Evolutionary conservation across 2,797 vertebrate genomes (phyloP).

Genomic region (Anguilla obscura): DNA sequence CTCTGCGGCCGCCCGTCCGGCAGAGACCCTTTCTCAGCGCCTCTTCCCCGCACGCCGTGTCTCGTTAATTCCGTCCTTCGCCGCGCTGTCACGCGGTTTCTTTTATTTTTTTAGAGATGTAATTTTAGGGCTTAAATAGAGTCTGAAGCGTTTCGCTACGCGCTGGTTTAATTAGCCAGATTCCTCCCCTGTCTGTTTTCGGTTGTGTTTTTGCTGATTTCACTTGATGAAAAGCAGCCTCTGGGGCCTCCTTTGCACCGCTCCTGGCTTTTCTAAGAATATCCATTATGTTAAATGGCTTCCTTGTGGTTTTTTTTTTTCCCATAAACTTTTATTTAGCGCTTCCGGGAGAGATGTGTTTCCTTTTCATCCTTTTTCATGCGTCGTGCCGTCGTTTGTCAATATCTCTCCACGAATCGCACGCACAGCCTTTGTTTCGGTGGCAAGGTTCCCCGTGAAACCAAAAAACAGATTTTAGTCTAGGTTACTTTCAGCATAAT

Average conservation of each 20-base stretch:
- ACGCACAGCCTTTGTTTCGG: not conserved
- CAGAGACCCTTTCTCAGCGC: not conserved
- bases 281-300: not conserved
- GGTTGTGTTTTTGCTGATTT: too few species aligned
- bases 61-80: not conserved
- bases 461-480: not conserved
- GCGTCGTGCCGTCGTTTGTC: not conserved
- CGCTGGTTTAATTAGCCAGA: not conserved
- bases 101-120: not conserved
- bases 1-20: not conserved
- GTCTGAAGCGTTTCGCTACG: not conserved
- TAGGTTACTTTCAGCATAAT: too few species aligned
- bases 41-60: not conserved
- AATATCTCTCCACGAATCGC: not conserved
- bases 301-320: not conserved
- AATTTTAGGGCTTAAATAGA: not conserved
- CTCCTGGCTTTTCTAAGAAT: not conserved
- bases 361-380: not conserved
- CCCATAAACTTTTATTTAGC: not conserved
- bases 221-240: not conserved
- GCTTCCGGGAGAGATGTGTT: not conserved
- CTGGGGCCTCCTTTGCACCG: too few species aligned
- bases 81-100: not conserved
- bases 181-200: not conserved
- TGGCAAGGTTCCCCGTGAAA: not conserved